phyloP scores from a whole-genome alignment of 2,888 invertebrate genomes.

The Amaurobius ferox region DNA sequence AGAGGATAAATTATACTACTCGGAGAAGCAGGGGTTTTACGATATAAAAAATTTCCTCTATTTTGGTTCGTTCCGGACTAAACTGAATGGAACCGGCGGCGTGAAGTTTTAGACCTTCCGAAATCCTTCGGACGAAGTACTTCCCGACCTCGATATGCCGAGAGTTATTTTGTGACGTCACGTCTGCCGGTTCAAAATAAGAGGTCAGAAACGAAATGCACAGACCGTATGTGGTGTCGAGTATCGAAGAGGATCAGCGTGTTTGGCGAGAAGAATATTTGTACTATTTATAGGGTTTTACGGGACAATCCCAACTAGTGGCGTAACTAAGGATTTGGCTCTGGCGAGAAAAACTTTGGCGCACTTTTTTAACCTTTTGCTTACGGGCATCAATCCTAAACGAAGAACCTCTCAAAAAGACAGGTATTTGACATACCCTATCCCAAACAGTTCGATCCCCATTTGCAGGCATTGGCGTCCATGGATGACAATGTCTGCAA shows the following conservation, averaged over 20 bases:
- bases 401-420: too few species aligned
- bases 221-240: not conserved
- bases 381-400: too few species aligned
- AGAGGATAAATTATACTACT: not conserved
- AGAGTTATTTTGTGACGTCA: not conserved
- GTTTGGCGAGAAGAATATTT: not conserved
- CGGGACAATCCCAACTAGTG: too few species aligned
- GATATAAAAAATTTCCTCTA: not conserved
- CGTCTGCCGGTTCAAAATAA: not conserved
- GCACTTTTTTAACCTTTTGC: too few species aligned
- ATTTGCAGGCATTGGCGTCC: too few species aligned
- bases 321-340: too few species aligned
- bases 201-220: not conserved
- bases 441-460: too few species aligned
- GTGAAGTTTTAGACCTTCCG: not conserved
- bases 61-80: not conserved
- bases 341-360: too few species aligned
- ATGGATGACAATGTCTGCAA: too few species aligned
- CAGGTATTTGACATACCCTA: too few species aligned
- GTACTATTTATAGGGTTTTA: not conserved
- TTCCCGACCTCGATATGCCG: conserved; percentile 3
- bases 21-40: not conserved
- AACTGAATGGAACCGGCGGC: not conserved
- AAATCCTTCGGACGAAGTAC: not conserved
- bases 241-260: too few species aligned